Evolutionary conservation across 2,888 invertebrate genomes (phyloP).

Genomic region (Thereva nobilitata): DNA sequence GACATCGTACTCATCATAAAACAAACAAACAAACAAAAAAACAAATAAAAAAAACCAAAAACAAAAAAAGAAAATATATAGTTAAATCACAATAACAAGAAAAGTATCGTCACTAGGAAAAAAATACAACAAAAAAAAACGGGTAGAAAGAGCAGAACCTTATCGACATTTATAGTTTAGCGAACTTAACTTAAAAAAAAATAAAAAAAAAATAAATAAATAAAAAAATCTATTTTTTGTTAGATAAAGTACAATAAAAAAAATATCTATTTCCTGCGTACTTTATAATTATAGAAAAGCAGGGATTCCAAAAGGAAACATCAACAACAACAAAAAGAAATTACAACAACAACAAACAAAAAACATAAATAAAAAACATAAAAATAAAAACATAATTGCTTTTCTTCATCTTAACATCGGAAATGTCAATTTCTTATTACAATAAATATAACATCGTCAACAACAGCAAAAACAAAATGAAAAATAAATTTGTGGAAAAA

Average conservation of each 20-base stretch:
- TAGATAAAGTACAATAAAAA: constrained; percentile 35
- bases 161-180: constrained; percentile 33
- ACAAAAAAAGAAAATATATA: neutral
- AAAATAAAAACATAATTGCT: neutral
- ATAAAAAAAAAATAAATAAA: constrained; percentile 16
- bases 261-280: constrained; percentile 32
- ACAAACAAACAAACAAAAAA: too few species aligned
- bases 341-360: constrained; percentile 8
- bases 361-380: constrained; percentile 19
- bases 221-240: constrained; percentile 31
- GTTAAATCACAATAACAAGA: constrained; percentile 4
- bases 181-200: neutral
- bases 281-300: constrained; percentile 22
- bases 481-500: too few species aligned
- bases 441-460: too few species aligned
- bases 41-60: too few species aligned
- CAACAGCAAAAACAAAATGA: too few species aligned
- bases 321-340: constrained; percentile 3
- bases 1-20: constrained; percentile 15
- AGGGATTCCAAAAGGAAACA: constrained; percentile 22
- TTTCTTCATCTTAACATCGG: too few species aligned
- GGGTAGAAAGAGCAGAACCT: constrained; percentile 34
- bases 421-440: too few species aligned
- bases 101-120: constrained; percentile 24
- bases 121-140: neutral